Evolutionary conservation across 2,113 vertebrate genomes (phyloP), one percentile per base, ranked within the genome.

Genomic region (Brachyhypopomus occidentalis): DNA sequence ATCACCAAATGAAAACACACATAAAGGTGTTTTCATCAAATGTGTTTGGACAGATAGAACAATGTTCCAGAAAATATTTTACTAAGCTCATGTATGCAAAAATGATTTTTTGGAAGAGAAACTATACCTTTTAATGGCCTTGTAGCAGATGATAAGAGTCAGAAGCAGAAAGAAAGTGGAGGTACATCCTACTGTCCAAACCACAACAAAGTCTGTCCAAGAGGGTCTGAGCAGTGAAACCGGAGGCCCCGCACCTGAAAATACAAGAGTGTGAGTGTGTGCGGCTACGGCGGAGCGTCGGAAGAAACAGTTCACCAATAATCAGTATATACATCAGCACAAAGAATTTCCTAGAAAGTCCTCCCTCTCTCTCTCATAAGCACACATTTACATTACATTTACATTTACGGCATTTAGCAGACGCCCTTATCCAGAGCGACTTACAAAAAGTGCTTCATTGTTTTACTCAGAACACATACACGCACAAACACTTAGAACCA

Each of bases 101-200:
- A 52, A 12, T 3, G 30, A 52, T 14, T 14, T 2, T 11, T 11
- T 6, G 5, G 9, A 11, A 48, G 63, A 45, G 62, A 14, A 71
- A 63, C 48, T 94, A 91, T 91, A 99, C 97, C 97, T 96, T 91
- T 99, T 99, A 90, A 99, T 98, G 92, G 97, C 96, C 94, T 99
- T 99, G 95, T 98, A 99, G 92, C 96, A 99, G 92, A 98, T 96
- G 92, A 98, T 96, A 92, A 96, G 93, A 84, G 96, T 94, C 90
- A 97, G 89, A 22, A 96, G 92, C 84, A 99, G 95, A 83, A 99
- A 95, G 84, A 96, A 91, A 72, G 94, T 89, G 41, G 95, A 96
- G 86, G 94, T 87, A 2, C 95, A 96, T 84, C 95, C 94, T 80
- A 96, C 95, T 0, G 96, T 96, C 34, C 95, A 91, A 67, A 95